Percentiles rank a stretch among this genome's conserved stretches.
Conservation (phyloP, 2,888 invertebrate species). For the Drosophila neotestacea region DNA sequence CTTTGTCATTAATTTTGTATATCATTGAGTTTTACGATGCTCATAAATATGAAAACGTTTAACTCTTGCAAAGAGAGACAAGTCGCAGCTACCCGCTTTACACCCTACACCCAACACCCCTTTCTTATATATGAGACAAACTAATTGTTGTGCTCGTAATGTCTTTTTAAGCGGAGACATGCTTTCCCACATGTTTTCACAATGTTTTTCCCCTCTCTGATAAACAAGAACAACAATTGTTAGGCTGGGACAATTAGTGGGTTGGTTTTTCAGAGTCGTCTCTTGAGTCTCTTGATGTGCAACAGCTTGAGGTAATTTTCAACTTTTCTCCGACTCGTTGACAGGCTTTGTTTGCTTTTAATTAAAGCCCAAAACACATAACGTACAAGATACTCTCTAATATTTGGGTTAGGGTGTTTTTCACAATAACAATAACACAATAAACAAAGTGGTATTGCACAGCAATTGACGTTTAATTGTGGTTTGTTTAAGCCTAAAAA, state of each 20-base stretch:
- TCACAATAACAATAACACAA: constrained; percentile 10
- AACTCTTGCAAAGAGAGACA: constrained; percentile 72
- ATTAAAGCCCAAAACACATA: constrained; percentile 68
- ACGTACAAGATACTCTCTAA: constrained; percentile 23
- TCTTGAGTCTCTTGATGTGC: constrained; percentile 58
- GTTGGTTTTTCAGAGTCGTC: constrained; percentile 20
- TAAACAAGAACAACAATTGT: constrained; percentile 54
- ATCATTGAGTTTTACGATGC: constrained; percentile 84
- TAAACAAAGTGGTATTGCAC: constrained; percentile 15
- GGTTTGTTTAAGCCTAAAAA: not conserved
- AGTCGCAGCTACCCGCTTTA: not conserved
- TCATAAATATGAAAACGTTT: constrained; percentile 84
- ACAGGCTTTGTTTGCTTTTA: constrained; percentile 76
- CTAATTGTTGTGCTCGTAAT: constrained; percentile 83
- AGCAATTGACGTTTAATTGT: constrained; percentile 41
- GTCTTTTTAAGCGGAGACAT: constrained; percentile 77
- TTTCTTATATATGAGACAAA: constrained; percentile 72
- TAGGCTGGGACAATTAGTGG: constrained; percentile 46
- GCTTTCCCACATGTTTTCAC: constrained; percentile 74
- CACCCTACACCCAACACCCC: not conserved
- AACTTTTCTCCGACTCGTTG: constrained; percentile 69
- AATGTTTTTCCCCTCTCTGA: constrained; percentile 62
- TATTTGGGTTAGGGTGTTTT: not conserved
- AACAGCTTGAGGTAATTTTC: constrained; percentile 84
- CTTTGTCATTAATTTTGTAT: constrained; percentile 83